Evolutionary conservation across 2,113 vertebrate genomes (phyloP).

Genomic region (Dendropsophus ebraccatus): DNA sequence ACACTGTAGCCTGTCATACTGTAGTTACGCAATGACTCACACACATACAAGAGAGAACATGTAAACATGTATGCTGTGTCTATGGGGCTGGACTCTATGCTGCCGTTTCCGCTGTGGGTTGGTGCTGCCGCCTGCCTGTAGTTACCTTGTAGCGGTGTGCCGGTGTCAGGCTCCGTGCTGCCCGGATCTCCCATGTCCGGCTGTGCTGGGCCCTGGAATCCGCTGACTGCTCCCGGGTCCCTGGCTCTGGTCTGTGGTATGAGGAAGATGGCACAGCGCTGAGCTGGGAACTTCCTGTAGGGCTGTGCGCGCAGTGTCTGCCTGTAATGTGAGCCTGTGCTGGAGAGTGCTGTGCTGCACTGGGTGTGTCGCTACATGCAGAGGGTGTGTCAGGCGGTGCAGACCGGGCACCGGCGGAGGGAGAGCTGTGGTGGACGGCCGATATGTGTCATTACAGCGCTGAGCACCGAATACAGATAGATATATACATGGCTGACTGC

Average conservation of each 20-base stretch:
- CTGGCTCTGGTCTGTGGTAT: not conserved
- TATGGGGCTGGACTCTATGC: no score
- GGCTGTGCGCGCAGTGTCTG: slow-evolving; percentile 36
- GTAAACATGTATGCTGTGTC: not conserved
- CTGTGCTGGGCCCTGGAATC: slow-evolving; percentile 2
- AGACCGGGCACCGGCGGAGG: not conserved
- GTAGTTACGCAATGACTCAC: not conserved
- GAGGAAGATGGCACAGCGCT: slow-evolving; percentile 29
- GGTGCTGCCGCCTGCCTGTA: no score
- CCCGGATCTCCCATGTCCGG: slow-evolving; percentile 48
- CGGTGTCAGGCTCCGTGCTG: not conserved
- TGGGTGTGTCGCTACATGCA: slow-evolving; percentile 9
- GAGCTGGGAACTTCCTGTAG: slow-evolving; percentile 39
- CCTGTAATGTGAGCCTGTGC: not conserved
- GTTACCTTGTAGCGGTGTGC: slow-evolving; percentile 30
- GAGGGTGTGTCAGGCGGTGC: slow-evolving; percentile 3
- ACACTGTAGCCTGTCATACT: not conserved
- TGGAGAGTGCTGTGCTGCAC: not conserved
- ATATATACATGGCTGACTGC: no score
- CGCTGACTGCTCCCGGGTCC: not conserved
- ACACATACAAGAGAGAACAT: not conserved
- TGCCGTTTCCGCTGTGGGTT: not conserved
- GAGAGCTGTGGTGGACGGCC: no score
- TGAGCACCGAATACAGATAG: no score
- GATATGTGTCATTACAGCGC: no score